Evolutionary conservation across 2,888 invertebrate species (phyloP), one percentile per base, ranked within the genome.

Genomic region (Andrena minutula): DNA sequence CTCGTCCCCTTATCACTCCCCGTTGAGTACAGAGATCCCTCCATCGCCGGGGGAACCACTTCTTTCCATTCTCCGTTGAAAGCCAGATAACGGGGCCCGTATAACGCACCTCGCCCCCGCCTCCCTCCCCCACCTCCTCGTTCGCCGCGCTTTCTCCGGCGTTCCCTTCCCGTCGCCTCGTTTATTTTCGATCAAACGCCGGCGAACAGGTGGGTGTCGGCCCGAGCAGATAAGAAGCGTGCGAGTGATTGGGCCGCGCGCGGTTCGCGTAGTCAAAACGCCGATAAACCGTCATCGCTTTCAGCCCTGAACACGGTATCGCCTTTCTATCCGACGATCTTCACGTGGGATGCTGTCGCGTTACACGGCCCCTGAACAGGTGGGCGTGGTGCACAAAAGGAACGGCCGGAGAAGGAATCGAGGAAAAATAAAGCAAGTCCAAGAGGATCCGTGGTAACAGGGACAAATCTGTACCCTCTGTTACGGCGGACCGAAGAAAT

Each of bases 141-240:
- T 41, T 41, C 41, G 12, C 41, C 41, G 41, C 41, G 41, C 16
- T 41, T 12, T 16, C 53, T 0, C 53, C 12, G n/a, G n/a, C 1
- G 4, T 23, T 41, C 58, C 41, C 47, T 77, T 28, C 53, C 30
- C 49, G 64, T 81, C 76, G 49, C 72, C 66, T 28, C 72, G 73
- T 80, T 61, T 66, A 61, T 65, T 49, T 56, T 63, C 64, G 73
- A 64, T 51, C 72, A 32, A 69, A 63, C 63, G 26, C 26, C 53
- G 66, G 66, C 65, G 77, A 87, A 85, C 86, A 87, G 87, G 86
- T 86, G 87, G 86, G 85, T 85, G 86, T 85, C 66, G 69, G 49
- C 32, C 23, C 20, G 7, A 32, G 20, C 10, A 75, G 83, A 85
- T 83, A 83, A 80, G 77, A 47, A 56, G 41, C 20, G 41, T 75